A percentile compares a stretch with the other conserved stretches of the same genome.
Conservation (phyloP, 2,113 vertebrate genomes). For the Diadophis punctatus region DNA sequence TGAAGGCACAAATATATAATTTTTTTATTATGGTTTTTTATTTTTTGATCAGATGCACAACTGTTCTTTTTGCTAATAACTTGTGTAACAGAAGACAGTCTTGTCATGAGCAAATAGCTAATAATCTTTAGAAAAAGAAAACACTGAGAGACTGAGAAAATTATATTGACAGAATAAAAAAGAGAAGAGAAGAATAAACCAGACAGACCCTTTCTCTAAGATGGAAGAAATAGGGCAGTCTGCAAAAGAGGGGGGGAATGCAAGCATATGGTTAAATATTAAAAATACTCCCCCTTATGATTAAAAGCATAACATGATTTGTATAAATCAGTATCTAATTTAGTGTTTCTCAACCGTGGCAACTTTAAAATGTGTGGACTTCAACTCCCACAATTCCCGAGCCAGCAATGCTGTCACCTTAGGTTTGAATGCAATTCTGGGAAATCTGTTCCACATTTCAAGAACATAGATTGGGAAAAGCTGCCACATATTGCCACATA, state of each 20-base stretch:
- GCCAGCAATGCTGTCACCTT: too few relatives aligned
- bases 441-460: not conserved
- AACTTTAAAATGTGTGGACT: not conserved
- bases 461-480: not conserved
- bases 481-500: not conserved
- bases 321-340: not conserved
- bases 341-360: too few relatives aligned
- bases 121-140: not conserved
- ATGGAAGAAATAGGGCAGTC: not conserved
- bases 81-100: not conserved
- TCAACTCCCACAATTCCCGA: not conserved
- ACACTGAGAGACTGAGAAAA: too few relatives aligned
- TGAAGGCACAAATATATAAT: not conserved
- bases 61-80: not conserved
- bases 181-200: not conserved
- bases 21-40: not conserved
- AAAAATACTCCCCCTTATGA: not conserved
- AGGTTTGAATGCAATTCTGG: not conserved
- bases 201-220: too few relatives aligned
- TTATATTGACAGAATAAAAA: not conserved
- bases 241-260: not conserved
- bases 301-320: not conserved
- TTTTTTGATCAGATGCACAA: not conserved
- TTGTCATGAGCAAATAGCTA: not conserved
- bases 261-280: not conserved